Evolutionary conservation across 2,888 invertebrate genomes (phyloP).

Genomic region (Tanypteryx hageni): DNA sequence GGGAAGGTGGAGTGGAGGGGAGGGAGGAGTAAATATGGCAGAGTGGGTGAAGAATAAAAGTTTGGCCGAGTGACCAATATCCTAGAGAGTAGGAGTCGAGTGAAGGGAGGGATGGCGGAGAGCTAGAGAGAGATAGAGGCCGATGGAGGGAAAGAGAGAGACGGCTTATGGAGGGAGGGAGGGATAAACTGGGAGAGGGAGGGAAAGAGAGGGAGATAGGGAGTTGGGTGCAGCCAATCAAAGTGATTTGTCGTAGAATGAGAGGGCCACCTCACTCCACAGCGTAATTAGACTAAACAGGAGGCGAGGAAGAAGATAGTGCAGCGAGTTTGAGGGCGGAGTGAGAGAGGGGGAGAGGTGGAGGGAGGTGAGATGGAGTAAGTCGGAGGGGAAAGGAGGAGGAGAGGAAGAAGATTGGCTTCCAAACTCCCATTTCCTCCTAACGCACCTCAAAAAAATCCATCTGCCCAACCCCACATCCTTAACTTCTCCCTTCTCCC

Average conservation of each 20-base stretch:
- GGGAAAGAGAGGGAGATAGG: neutral
- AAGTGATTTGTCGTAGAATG: conserved; percentile 41
- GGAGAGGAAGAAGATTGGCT: conserved; percentile 30
- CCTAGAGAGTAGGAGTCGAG: conserved; percentile 24
- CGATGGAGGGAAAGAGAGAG: neutral
- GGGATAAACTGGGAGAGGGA: neutral
- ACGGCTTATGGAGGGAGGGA: conserved; percentile 7
- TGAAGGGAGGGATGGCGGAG: neutral
- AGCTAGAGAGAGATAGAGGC: neutral
- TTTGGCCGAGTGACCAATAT: conserved; percentile 33
- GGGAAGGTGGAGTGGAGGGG: neutral
- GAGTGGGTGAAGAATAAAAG: conserved; percentile 13
- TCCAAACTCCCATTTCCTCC: conserved; percentile 57
- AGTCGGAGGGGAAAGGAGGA: neutral
- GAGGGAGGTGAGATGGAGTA: neutral
- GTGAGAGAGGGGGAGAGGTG: neutral
- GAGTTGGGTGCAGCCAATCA: conserved; percentile 29
- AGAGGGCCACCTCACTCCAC: conserved; percentile 17
- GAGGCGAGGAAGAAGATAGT: conserved; percentile 5
- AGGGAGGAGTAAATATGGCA: neutral
- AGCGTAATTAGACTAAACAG: conserved; percentile 58
- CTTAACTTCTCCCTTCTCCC: neutral
- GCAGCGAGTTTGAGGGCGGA: neutral
- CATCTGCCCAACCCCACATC: conserved; percentile 19
- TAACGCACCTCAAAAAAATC: conserved; percentile 45